Percentiles rank a stretch among this genome's conserved stretches.
phyloP scores from a whole-genome alignment of 1,140 invertebrate species.

The Wiebesia pumilae region DNA sequence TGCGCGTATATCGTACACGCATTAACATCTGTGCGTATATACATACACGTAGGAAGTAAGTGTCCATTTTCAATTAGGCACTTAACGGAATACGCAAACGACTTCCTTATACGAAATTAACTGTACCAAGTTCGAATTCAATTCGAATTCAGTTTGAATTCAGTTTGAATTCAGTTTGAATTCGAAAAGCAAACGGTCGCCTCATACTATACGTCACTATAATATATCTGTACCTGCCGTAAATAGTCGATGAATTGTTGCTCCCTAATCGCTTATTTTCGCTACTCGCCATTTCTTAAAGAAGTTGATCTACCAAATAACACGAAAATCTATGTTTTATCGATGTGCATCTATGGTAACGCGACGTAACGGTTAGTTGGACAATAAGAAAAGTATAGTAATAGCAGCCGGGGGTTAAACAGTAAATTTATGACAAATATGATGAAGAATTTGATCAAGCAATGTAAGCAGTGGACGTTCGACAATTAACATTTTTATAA shows the following conservation, averaged over 20 bases:
- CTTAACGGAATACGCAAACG: too few relatives aligned
- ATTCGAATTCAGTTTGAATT: neutral
- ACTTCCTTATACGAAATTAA: too few relatives aligned
- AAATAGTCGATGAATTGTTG: conserved; percentile 66
- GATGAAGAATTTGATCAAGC: too few relatives aligned
- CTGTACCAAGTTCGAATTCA: too few relatives aligned
- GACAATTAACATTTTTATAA: too few relatives aligned
- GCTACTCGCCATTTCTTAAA: conserved; percentile 59
- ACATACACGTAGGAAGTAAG: too few relatives aligned
- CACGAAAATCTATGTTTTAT: conserved; percentile 58
- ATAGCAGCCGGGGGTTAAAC: too few relatives aligned
- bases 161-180: neutral
- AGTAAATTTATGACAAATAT: too few relatives aligned
- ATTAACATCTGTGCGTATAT: too few relatives aligned
- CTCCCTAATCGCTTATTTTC: conserved; percentile 66
- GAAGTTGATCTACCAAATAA: neutral
- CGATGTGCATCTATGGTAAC: conserved; percentile 57
- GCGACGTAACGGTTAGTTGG: neutral
- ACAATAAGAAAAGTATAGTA: too few relatives aligned
- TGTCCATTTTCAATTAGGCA: too few relatives aligned
- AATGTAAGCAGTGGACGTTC: too few relatives aligned
- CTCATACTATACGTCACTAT: neutral
- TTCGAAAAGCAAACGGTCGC: neutral
- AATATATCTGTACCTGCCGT: conserved; percentile 65
- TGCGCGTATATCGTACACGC: neutral